phyloP scores from a whole-genome alignment of 2,797 vertebrate species.

The Scarus forsteni region DNA sequence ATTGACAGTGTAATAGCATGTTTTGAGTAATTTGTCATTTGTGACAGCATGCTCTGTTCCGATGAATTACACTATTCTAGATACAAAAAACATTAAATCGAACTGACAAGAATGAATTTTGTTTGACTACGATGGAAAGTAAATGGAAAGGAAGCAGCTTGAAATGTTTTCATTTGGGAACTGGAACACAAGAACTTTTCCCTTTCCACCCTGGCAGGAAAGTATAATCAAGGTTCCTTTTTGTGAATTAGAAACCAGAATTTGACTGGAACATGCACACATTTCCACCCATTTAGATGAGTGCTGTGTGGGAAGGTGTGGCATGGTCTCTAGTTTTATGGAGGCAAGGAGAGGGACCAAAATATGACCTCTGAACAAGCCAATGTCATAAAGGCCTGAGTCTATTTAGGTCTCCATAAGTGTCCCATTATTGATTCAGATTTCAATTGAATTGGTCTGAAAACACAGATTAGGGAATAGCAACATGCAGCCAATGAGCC shows the following conservation, averaged over 20 bases:
- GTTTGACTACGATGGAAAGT: slow-evolving; percentile 29
- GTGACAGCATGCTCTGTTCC: slow-evolving; percentile 44
- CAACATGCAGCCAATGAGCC: too few relatives aligned
- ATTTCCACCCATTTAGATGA: slow-evolving; percentile 37
- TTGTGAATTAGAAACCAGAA: slow-evolving; percentile 46
- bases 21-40: slow-evolving; percentile 63
- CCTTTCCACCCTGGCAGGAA: slow-evolving; percentile 42
- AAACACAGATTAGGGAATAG: too few relatives aligned
- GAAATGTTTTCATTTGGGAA: slow-evolving; percentile 46
- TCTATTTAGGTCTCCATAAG: not conserved
- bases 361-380: slow-evolving; percentile 21
- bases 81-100: slow-evolving; percentile 44
- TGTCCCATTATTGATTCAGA: not conserved
- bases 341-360: not conserved
- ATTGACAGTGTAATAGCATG: slow-evolving; percentile 62
- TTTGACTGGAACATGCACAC: slow-evolving; percentile 14
- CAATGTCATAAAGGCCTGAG: slow-evolving; percentile 1
- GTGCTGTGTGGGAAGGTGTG: slow-evolving; percentile 27
- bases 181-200: slow-evolving; percentile 14
- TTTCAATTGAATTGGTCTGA: not conserved
- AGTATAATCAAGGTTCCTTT: slow-evolving; percentile 42
- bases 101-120: slow-evolving; percentile 47
- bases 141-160: slow-evolving; percentile 35
- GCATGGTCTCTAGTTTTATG: slow-evolving; percentile 8
- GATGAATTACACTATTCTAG: slow-evolving; percentile 40